These are phyloP conservation scores for Drosophila emarginata DNA, from an alignment of 2,888 invertebrate genomes.

Conservation along the genomic window DNA sequence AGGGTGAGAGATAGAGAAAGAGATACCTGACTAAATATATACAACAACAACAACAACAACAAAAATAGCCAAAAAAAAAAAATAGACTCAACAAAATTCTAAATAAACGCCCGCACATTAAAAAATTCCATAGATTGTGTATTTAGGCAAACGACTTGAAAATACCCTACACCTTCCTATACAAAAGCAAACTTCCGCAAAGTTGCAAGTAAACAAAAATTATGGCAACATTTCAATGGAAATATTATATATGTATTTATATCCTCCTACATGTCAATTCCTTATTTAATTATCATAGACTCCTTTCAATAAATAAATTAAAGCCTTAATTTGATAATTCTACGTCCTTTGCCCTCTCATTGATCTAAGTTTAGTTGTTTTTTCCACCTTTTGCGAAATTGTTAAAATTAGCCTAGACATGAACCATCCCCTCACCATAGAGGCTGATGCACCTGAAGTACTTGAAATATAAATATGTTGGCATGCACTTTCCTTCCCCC, in stretches of 20 bases:
- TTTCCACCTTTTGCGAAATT: background rate
- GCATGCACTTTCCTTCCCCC: background rate
- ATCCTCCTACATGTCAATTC: too few relatives aligned
- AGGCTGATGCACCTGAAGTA: background rate
- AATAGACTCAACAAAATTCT: constrained; percentile 58
- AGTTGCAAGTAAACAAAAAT: too few relatives aligned
- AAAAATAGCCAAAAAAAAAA: constrained; percentile 21
- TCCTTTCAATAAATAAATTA: too few relatives aligned
- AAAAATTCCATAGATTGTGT: constrained; percentile 28
- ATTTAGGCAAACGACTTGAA: background rate
- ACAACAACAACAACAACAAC: constrained; percentile 1
- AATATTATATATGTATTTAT: too few relatives aligned
- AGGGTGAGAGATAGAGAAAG: background rate
- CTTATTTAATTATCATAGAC: too few relatives aligned
- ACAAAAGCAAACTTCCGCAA: background rate
- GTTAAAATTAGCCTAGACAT: background rate
- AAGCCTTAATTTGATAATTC: background rate
- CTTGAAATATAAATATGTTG: constrained; percentile 24
- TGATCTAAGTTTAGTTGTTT: too few relatives aligned
- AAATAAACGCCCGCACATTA: constrained; percentile 57
- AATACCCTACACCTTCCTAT: background rate
- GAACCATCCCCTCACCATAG: background rate
- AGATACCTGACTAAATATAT: background rate
- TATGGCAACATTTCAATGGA: too few relatives aligned
- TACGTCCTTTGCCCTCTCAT: too few relatives aligned